Conservation (phyloP, 2,797 vertebrate species). For the Sebastes hubbsi region DNA sequence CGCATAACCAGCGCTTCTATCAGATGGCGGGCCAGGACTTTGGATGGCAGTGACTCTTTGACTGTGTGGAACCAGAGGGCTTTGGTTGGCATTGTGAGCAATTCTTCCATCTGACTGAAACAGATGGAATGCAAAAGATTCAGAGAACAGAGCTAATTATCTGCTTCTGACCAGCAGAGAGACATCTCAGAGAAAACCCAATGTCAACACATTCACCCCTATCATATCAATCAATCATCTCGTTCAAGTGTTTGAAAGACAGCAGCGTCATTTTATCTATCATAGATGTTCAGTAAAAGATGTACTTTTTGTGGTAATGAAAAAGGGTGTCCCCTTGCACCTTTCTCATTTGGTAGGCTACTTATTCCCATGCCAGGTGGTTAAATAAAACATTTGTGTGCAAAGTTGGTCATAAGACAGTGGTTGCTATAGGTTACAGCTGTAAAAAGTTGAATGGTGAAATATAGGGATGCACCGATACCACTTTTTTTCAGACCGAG, state of each 20-base stretch:
- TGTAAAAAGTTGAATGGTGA: constrained; percentile 29
- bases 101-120: constrained; percentile 3
- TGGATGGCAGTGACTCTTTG: constrained; percentile 81
- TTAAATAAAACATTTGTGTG: constrained; percentile 15
- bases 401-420: constrained; percentile 21
- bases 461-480: no score
- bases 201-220: constrained; percentile 14
- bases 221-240: constrained; percentile 30
- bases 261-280: not conserved
- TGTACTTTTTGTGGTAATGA: constrained; percentile 1
- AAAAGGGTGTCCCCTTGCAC: not conserved
- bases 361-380: not conserved
- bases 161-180: constrained; percentile 15
- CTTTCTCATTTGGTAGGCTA: not conserved
- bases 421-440: constrained; percentile 19
- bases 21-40: constrained; percentile 85
- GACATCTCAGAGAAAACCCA: constrained; percentile 20
- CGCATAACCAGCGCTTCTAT: constrained; percentile 85
- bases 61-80: not conserved
- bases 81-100: constrained; percentile 3
- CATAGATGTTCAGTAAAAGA: constrained; percentile 24
- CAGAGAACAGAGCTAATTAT: not conserved
- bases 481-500: no score
- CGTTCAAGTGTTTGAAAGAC: constrained; percentile 14
- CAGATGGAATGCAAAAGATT: not conserved